These are phyloP conservation scores for Centroberyx gerrardi DNA, from an alignment of 2,797 vertebrate species.

Conservation along the genomic window DNA sequence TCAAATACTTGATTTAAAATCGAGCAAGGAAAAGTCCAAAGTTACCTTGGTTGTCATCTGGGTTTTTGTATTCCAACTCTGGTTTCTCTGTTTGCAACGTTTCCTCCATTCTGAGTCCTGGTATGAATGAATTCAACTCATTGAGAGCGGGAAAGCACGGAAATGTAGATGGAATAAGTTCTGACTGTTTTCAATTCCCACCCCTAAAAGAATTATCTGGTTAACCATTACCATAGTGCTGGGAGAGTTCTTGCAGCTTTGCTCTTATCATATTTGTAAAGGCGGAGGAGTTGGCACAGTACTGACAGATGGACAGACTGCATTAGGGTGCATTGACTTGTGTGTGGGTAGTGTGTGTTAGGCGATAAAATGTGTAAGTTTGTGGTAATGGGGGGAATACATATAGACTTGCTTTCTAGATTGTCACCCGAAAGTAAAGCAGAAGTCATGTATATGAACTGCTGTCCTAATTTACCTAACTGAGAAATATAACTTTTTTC, in stretches of 20 bases:
- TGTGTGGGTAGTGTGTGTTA: slow-evolving; percentile 22
- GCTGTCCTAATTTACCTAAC: not conserved
- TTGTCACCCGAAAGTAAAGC: not conserved
- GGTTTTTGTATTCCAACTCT: slow-evolving; percentile 63
- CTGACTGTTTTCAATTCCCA: slow-evolving; percentile 86
- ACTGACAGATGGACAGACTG: slow-evolving; percentile 35
- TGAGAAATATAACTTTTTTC: not conserved
- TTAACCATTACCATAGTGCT: slow-evolving; percentile 88
- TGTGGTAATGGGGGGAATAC: slow-evolving; percentile 13
- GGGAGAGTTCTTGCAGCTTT: slow-evolving; percentile 81
- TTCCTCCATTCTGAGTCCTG: slow-evolving; percentile 87
- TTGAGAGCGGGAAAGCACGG: slow-evolving; percentile 58
- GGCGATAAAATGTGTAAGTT: slow-evolving; percentile 17
- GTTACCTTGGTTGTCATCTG: slow-evolving; percentile 82
- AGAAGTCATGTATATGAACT: not conserved
- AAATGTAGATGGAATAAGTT: slow-evolving; percentile 65
- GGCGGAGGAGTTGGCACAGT: slow-evolving; percentile 87
- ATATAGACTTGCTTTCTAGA: not conserved
- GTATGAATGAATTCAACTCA: slow-evolving; percentile 77
- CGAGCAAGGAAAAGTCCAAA: slow-evolving; percentile 12
- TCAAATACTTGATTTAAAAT: not conserved
- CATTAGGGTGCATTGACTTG: slow-evolving; percentile 21
- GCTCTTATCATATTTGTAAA: slow-evolving; percentile 91
- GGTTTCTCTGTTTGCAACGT: slow-evolving; percentile 68
- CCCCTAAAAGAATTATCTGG: slow-evolving; percentile 92